Evolutionary conservation across 2,113 vertebrate species (phyloP).

Genomic region (Hydrolagus affinis): DNA sequence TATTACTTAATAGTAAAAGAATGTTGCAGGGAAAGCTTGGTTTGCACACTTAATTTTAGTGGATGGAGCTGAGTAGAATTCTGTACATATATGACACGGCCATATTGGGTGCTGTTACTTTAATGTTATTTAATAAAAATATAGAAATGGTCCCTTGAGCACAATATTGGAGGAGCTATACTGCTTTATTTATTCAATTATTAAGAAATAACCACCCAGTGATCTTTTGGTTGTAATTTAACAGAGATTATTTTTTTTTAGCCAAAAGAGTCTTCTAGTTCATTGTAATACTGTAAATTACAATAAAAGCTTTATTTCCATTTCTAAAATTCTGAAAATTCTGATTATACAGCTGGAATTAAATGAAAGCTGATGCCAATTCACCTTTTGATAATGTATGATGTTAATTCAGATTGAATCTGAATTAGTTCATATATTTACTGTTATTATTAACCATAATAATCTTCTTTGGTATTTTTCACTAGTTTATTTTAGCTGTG

Average conservation of each 20-base stretch:
- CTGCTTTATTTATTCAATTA: too few species aligned
- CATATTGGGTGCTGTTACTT: too few species aligned
- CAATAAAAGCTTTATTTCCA: background rate
- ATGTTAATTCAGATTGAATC: background rate
- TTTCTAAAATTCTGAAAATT: background rate
- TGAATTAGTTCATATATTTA: background rate
- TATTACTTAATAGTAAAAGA: too few species aligned
- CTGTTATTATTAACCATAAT: too few species aligned
- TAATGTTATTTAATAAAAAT: too few species aligned
- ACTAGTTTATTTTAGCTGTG: background rate
- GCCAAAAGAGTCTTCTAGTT: background rate
- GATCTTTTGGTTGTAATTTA: background rate
- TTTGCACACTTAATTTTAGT: too few species aligned
- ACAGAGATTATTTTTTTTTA: background rate
- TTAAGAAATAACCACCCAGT: too few species aligned
- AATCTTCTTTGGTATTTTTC: background rate
- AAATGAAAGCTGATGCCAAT: background rate
- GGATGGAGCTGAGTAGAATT: too few species aligned
- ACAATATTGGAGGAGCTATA: too few species aligned
- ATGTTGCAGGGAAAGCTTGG: too few species aligned
- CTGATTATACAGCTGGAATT: background rate
- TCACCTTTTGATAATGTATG: background rate
- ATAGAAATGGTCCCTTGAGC: too few species aligned
- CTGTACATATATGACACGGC: too few species aligned
- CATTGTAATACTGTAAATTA: background rate